These are phyloP conservation scores for Hipparchia semele DNA, from an alignment of 2,888 invertebrate species.

Conservation along the genomic window DNA sequence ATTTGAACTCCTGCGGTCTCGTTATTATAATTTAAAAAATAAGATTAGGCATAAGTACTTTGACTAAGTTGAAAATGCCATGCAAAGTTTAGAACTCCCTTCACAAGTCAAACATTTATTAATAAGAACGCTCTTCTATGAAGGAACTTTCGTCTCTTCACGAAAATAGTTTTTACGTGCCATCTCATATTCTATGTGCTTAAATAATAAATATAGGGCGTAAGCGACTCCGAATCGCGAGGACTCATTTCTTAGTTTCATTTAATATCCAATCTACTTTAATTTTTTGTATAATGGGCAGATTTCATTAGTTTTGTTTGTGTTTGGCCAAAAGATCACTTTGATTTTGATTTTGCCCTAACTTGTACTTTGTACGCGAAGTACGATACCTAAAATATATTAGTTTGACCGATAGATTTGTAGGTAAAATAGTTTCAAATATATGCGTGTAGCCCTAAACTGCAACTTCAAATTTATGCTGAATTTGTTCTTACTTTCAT, in stretches of 20 bases:
- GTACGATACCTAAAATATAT: background rate
- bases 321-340: no score
- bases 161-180: background rate
- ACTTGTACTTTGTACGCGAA: background rate
- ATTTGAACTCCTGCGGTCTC: conserved; percentile 2
- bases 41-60: background rate
- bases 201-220: no score
- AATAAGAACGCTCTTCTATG: background rate
- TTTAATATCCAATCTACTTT: background rate
- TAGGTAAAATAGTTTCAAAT: no score
- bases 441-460: no score
- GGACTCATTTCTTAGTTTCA: background rate
- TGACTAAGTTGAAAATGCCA: background rate
- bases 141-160: background rate
- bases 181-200: no score
- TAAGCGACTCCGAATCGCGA: background rate
- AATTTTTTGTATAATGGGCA: background rate
- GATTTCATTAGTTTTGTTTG: background rate
- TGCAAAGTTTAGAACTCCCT: background rate
- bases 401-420: no score
- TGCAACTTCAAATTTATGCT: no score
- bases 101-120: background rate
- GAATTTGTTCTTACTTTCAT: no score
- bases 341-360: no score
- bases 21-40: background rate